These are phyloP conservation scores for Caenorhabditis sp. DNA, from an alignment of 2,888 invertebrate species.

Conservation along the genomic window DNA sequence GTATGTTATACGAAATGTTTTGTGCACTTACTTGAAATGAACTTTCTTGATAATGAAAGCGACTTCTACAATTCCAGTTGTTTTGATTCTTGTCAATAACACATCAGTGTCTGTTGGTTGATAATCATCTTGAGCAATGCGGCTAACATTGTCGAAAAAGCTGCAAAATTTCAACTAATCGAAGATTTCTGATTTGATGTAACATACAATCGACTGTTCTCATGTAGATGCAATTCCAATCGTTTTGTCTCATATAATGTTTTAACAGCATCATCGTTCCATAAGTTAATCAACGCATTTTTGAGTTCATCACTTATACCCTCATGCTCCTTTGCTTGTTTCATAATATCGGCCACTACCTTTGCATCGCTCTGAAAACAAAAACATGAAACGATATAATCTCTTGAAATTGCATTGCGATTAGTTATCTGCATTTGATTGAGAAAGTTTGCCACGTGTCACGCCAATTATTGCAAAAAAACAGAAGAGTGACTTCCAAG, in stretches of 20 bases:
- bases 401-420: too few species aligned
- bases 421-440: too few species aligned
- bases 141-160: constrained; percentile 62
- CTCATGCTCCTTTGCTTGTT: constrained; percentile 55
- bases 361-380: constrained; percentile 61
- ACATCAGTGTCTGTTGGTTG: constrained; percentile 61
- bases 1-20: not conserved
- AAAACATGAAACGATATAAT: too few species aligned
- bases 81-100: constrained; percentile 63
- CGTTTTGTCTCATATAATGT: constrained; percentile 41
- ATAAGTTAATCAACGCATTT: constrained; percentile 54
- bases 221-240: constrained; percentile 60
- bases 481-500: too few species aligned
- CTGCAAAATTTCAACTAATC: constrained; percentile 32
- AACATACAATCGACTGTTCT: constrained; percentile 60
- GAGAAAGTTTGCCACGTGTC: too few species aligned
- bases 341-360: constrained; percentile 54
- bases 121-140: constrained; percentile 58
- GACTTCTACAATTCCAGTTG: constrained; percentile 58
- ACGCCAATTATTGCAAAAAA: too few species aligned
- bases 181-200: not conserved
- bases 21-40: constrained; percentile 47
- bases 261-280: constrained; percentile 45
- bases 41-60: constrained; percentile 53
- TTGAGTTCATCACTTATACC: constrained; percentile 54